These are phyloP conservation scores for Xyrauchen texanus DNA, from an alignment of 2,113 vertebrate species.

Conservation along the genomic window DNA sequence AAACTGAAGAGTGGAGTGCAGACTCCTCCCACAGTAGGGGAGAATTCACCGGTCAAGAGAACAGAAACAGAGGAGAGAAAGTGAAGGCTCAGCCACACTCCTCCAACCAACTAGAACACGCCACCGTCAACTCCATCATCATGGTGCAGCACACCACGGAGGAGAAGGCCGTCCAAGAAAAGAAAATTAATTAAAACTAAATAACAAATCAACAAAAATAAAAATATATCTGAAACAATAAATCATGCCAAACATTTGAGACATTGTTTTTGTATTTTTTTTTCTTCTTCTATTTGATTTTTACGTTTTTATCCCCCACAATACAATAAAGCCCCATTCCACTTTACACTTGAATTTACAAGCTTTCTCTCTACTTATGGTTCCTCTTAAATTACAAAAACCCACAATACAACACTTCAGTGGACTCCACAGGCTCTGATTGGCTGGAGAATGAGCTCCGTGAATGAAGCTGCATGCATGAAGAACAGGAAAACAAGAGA, in stretches of 20 bases:
- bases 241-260: conserved; percentile 75
- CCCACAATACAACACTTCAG: conserved; percentile 80
- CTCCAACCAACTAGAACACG: conserved; percentile 75
- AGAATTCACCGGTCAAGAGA: conserved; percentile 81
- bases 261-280: conserved; percentile 48
- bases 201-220: conserved; percentile 66
- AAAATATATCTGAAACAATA: conserved; percentile 57
- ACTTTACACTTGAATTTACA: conserved; percentile 69
- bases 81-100: conserved; percentile 78
- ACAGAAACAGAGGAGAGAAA: conserved; percentile 72
- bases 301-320: conserved; percentile 63
- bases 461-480: conserved; percentile 99
- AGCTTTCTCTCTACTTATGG: conserved; percentile 77
- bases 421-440: conserved; percentile 79
- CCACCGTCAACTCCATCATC: conserved; percentile 60
- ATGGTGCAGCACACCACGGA: conserved; percentile 63
- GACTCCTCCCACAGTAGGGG: conserved; percentile 75
- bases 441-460: conserved; percentile 87
- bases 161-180: conserved; percentile 73
- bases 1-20: conserved; percentile 85
- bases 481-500: conserved; percentile 78
- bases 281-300: conserved; percentile 31
- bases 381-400: conserved; percentile 87
- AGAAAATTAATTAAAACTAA: conserved; percentile 50
- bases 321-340: conserved; percentile 79